phyloP scores from a whole-genome alignment of 2,888 invertebrate species.

The Nymphalis urticae region DNA sequence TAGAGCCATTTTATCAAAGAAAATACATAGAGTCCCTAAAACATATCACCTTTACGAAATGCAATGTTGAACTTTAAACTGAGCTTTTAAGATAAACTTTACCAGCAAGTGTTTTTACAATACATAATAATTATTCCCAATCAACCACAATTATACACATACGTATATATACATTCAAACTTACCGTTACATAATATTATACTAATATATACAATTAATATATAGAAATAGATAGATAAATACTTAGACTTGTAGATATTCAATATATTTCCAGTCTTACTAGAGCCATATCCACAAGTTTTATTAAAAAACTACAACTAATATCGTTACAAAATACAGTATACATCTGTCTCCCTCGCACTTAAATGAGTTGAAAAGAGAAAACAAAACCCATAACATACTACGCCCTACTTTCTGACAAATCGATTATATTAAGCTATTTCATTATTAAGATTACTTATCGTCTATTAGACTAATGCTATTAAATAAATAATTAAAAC shows the following conservation, averaged over 20 bases:
- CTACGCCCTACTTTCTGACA: background rate
- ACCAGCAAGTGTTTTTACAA: too few relatives aligned
- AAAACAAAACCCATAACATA: background rate
- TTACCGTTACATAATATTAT: too few relatives aligned
- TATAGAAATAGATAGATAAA: too few relatives aligned
- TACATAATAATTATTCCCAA: too few relatives aligned
- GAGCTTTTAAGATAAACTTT: background rate
- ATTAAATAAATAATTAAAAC: slow-evolving; percentile 3
- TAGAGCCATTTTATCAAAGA: slow-evolving; percentile 1
- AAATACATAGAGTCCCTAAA: background rate
- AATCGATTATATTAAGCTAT: background rate
- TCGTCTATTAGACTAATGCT: background rate
- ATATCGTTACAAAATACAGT: background rate
- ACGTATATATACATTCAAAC: too few relatives aligned
- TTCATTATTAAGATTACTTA: too few relatives aligned
- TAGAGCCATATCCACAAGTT: background rate
- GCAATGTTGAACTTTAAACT: background rate
- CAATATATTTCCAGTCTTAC: background rate
- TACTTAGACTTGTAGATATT: too few relatives aligned
- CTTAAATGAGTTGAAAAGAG: background rate
- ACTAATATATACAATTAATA: too few relatives aligned
- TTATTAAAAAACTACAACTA: background rate
- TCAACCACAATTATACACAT: too few relatives aligned
- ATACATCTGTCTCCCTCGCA: background rate
- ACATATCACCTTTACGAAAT: background rate